These are phyloP conservation scores for Picathartes gymnocephalus DNA, from an alignment of 2,113 vertebrate genomes.

Conservation along the genomic window DNA sequence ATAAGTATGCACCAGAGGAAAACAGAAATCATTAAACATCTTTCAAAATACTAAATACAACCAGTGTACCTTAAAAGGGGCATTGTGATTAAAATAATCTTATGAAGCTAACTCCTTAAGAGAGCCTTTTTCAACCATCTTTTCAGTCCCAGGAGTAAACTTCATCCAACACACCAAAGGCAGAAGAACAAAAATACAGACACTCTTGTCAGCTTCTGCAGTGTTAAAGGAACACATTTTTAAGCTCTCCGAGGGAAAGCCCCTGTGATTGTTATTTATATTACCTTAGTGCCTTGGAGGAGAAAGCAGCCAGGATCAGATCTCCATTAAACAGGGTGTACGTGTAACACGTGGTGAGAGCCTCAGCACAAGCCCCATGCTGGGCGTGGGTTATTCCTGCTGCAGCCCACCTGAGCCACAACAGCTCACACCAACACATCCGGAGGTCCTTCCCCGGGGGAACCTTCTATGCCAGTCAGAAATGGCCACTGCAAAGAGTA, in stretches of 20 bases:
- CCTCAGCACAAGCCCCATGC: rapidly evolving
- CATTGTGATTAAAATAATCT: neutral
- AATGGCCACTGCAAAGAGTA: neutral
- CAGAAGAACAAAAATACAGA: neutral
- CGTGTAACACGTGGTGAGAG: rapidly evolving
- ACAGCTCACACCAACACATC: neutral
- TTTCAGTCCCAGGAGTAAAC: neutral
- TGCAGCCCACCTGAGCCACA: rapidly evolving
- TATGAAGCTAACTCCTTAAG: neutral
- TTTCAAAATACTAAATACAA: slow-evolving; percentile 5
- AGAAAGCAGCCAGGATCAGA: neutral
- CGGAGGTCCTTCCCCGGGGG: neutral
- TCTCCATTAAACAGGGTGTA: neutral
- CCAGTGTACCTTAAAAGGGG: neutral
- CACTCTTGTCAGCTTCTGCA: neutral
- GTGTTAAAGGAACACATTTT: neutral
- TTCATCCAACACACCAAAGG: neutral
- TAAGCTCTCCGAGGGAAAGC: neutral
- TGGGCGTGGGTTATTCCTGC: neutral
- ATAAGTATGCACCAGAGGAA: neutral
- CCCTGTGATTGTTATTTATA: neutral
- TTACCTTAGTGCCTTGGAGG: neutral
- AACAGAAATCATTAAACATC: neutral
- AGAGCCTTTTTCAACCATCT: neutral
- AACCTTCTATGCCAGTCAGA: neutral